These are phyloP conservation scores for Etheostoma spectabile DNA, from an alignment of 2,113 vertebrate genomes.

Conservation along the genomic window DNA sequence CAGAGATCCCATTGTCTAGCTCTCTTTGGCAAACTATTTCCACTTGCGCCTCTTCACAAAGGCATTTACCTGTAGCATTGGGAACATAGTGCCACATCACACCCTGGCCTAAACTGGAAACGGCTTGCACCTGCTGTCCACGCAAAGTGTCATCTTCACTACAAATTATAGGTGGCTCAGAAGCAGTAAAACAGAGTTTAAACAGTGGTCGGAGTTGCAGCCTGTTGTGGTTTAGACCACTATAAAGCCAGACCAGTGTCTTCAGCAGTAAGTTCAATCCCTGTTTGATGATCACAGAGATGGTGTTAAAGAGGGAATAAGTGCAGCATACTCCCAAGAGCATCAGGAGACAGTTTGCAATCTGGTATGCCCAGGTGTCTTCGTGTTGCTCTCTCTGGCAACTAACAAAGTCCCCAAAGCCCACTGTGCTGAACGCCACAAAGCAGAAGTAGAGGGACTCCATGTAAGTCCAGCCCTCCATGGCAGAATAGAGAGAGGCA, in stretches of 20 bases:
- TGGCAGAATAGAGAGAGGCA: conserved; percentile 71
- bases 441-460: conserved; percentile 82
- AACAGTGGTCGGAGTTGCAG: conserved; percentile 15
- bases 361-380: conserved; percentile 60
- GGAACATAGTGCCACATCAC: conserved; percentile 27
- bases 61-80: conserved; percentile 19
- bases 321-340: conserved; percentile 77
- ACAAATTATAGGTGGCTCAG: background rate
- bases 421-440: conserved; percentile 79
- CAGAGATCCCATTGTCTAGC: background rate
- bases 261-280: conserved; percentile 71
- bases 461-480: conserved; percentile 76
- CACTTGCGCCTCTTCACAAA: conserved; percentile 49
- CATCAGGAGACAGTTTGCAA: conserved; percentile 76
- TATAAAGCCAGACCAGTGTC: conserved; percentile 42
- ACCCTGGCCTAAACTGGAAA: conserved; percentile 4
- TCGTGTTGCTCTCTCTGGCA: conserved; percentile 66
- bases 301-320: conserved; percentile 75
- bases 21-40: conserved; percentile 54
- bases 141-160: conserved; percentile 22
- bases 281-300: conserved; percentile 77
- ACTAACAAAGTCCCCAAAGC: conserved; percentile 82
- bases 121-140: conserved; percentile 1
- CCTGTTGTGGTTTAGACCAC: background rate
- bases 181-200: conserved; percentile 15